Evolutionary conservation across 2,113 vertebrate genomes (phyloP), one percentile per base, ranked within the genome.

Genomic region (Condylura cristata): DNA sequence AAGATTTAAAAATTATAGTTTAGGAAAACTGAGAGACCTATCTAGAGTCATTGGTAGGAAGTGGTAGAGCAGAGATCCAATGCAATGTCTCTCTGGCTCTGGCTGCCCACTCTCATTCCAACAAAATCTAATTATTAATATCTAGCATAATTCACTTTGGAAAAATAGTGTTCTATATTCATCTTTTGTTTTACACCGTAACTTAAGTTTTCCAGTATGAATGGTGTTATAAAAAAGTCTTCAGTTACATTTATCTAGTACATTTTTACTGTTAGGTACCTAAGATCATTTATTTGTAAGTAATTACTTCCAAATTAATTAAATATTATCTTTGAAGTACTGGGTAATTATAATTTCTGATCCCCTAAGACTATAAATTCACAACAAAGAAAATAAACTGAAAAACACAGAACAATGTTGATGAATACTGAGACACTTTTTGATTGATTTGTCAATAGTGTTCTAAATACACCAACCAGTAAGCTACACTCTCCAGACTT

Each of bases 311-410:
- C 48, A 65, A 44, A 14, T 74, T 30, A 82, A 39, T 4, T 24
- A 91, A 95, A 75, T 48, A 75, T 78, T 94, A 80, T 39, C 16
- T 60, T 93, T 44, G 65, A 89, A 86, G n/a, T 26, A 3, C 5
- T 65, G 5, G 11, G 32, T 39, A 72, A 78, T 90, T 83, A 1
- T 93, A 85, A 58, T 39, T 79, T 83, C 39, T 88, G 2, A 65
- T 41, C 61, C 2, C 9, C 17, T 68, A 60, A 79, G 7, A 46
- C 75, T 71, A 32, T 75, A 90, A 85, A 80, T 78, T 32, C 10
- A 86, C 1, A 6, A 17, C 30, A n/a, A 90, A 75, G n/a, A 78
- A 95, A 84, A 53, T 51, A 75, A 95, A 51, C 34, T 26, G 65
- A 61, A 4, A 79, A 86, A 60, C 44, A 32, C 0, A 46, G 28